Percentiles rank a stretch among this genome's conserved stretches.
Conservation (phyloP, 2,113 vertebrate species). For the Pelobates fuscus region DNA sequence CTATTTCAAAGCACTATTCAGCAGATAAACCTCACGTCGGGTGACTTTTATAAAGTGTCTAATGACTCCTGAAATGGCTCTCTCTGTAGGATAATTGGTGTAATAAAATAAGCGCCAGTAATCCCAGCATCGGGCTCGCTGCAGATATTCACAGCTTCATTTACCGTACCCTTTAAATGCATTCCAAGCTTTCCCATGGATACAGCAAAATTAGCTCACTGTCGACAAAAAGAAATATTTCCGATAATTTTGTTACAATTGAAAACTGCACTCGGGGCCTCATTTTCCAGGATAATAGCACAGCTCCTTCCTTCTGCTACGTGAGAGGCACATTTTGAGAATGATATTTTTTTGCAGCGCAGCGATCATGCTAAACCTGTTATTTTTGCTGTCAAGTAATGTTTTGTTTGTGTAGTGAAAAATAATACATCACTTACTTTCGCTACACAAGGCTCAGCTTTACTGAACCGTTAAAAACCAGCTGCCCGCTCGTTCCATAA, state of each 20-base stretch:
- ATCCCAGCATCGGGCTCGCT: no score
- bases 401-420: conserved; percentile 18
- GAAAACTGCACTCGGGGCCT: not conserved
- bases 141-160: not conserved
- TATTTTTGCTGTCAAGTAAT: conserved; percentile 11
- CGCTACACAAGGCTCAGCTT: not conserved
- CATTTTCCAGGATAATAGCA: conserved; percentile 3
- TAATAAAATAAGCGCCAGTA: conserved; percentile 6
- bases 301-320: not conserved
- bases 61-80: conserved; percentile 8
- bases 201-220: not conserved
- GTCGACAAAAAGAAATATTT: not conserved
- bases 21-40: not conserved
- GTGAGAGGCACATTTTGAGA: not conserved
- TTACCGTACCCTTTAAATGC: not conserved
- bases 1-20: no score
- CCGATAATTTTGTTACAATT: conserved; percentile 13
- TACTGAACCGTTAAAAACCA: conserved; percentile 2
- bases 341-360: not conserved
- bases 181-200: not conserved
- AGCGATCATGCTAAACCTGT: not conserved
- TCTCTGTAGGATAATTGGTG: conserved; percentile 4
- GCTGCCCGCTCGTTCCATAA: no score
- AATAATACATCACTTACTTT: conserved; percentile 30
- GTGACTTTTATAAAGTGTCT: not conserved